Base-by-base conservation (phyloP, 2,113 vertebrate genomes). In the Otocyon megalotis region DNA sequence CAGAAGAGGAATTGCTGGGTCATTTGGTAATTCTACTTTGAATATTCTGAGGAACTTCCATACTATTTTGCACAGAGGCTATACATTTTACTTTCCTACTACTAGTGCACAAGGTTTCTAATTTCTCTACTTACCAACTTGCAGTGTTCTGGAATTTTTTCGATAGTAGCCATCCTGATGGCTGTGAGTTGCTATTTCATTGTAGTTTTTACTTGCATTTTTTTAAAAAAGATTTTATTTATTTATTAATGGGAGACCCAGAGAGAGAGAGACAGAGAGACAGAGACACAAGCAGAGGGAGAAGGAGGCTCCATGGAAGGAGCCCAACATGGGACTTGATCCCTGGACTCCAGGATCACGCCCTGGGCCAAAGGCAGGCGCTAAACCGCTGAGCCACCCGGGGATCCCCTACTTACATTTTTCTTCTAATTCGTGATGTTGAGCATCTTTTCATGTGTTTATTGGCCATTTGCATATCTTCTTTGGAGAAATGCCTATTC, bases 161-260 rank as follows among this genome's bases (percentile, higher is more conserved):
- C 15, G 19, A 58, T 90, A 85, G n/a, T 35, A 79, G 65, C 28
- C 54, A 43, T 83, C 20, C 2, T 56, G 19, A 79, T 32, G 37
- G 26, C 17, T 79, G 32, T 62, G 37, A 60, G 60, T 13, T 14
- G 58, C 24, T 71, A 26, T 60, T 81, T 92, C 13, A 1, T 13
- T 82, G 56, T 63, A 32, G 53, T 79, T 87, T 79, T 63, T 43
- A 72, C 71, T 87, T 87, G 43, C 37, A 80, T 71, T 95, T 87
- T 32, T 43, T 43, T 43, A 6, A 43, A 43, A 43, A 43, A 43
- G 6, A 43, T 43, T 43, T 43, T 43, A 43, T 43, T 43, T 43
- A 43, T 43, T 43, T 43, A 43, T 43, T 43, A 43, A 43, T 43
- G 43, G 43, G 43, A 43, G 43, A 43, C 43, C 43, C 43, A 43